Conservation (phyloP, 2,797 vertebrate species). For the Arremon brunneinucha region DNA sequence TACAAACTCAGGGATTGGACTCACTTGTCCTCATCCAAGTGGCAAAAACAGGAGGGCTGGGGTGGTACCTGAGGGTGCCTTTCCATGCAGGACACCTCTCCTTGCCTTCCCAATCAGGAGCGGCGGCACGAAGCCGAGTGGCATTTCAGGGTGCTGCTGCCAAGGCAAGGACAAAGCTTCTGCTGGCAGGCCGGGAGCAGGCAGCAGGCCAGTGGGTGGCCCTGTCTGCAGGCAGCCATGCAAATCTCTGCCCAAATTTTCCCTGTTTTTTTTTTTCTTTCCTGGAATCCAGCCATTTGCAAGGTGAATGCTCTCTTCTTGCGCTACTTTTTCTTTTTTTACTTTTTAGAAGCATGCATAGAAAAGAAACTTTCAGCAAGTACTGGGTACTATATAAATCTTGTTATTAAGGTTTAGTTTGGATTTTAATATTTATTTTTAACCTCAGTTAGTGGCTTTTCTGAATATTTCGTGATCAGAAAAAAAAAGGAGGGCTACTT, state of each 20-base stretch:
- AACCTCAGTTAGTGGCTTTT: not conserved
- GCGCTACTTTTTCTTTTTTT: not conserved
- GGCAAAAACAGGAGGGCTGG: accelerated
- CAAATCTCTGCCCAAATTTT: not conserved
- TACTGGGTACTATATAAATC: not conserved
- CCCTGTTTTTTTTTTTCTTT: not conserved
- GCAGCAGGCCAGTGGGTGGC: not conserved
- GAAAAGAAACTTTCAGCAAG: conserved; percentile 34
- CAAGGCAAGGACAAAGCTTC: conserved; percentile 13
- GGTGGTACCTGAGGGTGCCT: not conserved
- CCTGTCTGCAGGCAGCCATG: not conserved
- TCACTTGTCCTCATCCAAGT: accelerated
- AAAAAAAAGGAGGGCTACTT: not conserved
- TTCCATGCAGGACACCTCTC: not conserved
- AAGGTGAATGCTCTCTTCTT: conserved; percentile 23
- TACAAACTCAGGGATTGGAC: accelerated
- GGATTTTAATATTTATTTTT: not conserved
- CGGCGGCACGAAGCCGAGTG: accelerated
- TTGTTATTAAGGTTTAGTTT: not conserved
- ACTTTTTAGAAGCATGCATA: not conserved
- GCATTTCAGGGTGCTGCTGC: not conserved
- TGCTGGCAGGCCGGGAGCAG: not conserved
- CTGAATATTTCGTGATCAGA: not conserved
- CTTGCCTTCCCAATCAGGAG: not conserved
- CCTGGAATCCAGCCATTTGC: conserved; percentile 25